Conservation (phyloP, 2,797 vertebrate species). For the Tapirus indicus region DNA sequence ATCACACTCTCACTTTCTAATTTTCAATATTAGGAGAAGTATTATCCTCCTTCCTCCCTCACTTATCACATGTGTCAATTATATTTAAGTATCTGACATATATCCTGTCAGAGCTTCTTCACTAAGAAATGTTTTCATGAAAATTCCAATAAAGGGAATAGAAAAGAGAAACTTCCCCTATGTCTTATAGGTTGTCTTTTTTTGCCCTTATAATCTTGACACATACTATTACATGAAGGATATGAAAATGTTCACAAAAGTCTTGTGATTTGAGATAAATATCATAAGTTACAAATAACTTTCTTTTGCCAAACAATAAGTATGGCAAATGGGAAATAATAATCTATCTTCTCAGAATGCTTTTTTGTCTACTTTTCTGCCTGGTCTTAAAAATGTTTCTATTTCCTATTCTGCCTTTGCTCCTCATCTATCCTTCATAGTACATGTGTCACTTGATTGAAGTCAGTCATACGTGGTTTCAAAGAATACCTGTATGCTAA, state of each 20-base stretch:
- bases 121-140: slow-evolving; percentile 18
- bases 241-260: neutral
- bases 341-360: neutral
- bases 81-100: neutral
- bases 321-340: neutral
- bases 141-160: neutral
- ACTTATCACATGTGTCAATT: neutral
- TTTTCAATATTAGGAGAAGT: neutral
- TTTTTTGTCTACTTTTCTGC: neutral
- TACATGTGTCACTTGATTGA: neutral
- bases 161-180: neutral
- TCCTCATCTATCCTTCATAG: neutral
- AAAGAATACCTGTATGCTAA: neutral
- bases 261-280: neutral
- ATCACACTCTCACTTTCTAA: neutral
- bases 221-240: neutral
- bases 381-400: neutral
- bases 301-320: slow-evolving; percentile 37
- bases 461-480: neutral
- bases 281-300: slow-evolving; percentile 7
- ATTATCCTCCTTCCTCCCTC: neutral
- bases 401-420: slow-evolving; percentile 16
- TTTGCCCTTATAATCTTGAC: neutral
- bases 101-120: neutral
- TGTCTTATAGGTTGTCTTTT: neutral